A percentile compares a stretch with the other conserved stretches of the same genome.
phyloP scores from a whole-genome alignment of 2,888 invertebrate species.

The Oligia fasciuncula region DNA sequence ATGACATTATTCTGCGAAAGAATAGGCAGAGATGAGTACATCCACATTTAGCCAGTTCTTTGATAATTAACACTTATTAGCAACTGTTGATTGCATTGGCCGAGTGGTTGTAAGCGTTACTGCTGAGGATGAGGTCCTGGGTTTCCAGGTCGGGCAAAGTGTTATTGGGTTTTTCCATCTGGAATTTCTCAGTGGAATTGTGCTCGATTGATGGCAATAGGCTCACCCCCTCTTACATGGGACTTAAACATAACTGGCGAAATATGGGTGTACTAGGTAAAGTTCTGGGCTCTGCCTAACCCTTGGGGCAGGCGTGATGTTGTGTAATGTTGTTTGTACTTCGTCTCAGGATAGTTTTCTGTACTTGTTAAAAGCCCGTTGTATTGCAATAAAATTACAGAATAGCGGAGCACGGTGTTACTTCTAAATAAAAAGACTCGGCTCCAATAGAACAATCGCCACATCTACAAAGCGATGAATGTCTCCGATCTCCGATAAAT shows the following conservation, averaged over 20 bases:
- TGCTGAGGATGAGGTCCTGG: too few relatives aligned
- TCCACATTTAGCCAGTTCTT: not conserved
- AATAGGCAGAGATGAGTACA: not conserved
- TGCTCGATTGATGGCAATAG: too few relatives aligned
- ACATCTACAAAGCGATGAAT: slow-evolving; percentile 20
- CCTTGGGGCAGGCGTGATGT: not conserved
- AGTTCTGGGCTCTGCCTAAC: not conserved
- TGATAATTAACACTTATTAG: too few relatives aligned
- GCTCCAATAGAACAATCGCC: slow-evolving; percentile 6
- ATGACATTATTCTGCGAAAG: not conserved
- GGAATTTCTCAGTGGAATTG: not conserved
- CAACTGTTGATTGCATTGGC: not conserved
- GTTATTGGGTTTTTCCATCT: not conserved
- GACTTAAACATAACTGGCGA: not conserved
- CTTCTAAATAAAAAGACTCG: not conserved
- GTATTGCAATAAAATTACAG: not conserved
- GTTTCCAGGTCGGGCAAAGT: not conserved
- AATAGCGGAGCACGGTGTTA: not conserved
- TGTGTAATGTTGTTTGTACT: not conserved
- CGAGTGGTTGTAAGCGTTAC: too few relatives aligned
- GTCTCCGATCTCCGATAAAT: slow-evolving; percentile 35
- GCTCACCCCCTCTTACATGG: not conserved
- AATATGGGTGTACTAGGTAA: not conserved
- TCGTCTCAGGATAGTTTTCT: not conserved
- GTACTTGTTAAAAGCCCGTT: not conserved